Evolutionary conservation across 1,140 invertebrate species (phyloP).

Genomic region (Leptoteleia sp.): DNA sequence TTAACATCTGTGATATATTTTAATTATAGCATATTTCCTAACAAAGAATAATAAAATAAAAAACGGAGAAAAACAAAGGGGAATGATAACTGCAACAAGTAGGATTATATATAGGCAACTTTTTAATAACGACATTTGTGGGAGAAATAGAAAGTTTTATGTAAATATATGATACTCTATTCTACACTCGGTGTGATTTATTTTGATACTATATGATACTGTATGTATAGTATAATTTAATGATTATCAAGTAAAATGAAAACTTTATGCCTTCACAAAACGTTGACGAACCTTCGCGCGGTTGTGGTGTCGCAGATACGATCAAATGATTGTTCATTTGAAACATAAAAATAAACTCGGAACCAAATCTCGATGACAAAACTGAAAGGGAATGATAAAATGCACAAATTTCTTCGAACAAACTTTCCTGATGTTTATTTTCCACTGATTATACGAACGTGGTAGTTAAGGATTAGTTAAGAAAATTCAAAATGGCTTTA

Average conservation of each 20-base stretch:
- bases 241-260: conserved; percentile 71
- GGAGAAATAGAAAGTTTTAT: conserved; percentile 72
- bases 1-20: conserved; percentile 81
- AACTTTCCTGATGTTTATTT: conserved; percentile 36
- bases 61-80: conserved; percentile 39
- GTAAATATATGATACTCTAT: conserved; percentile 78
- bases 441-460: conserved; percentile 21
- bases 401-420: conserved; percentile 38
- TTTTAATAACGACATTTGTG: conserved; percentile 68
- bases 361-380: conserved; percentile 1
- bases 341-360: conserved; percentile 22
- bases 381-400: conserved; percentile 13
- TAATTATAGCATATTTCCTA: conserved; percentile 79
- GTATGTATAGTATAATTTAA: conserved; percentile 75
- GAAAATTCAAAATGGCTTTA: conserved; percentile 56
- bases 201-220: conserved; percentile 78
- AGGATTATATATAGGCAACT: conserved; percentile 66
- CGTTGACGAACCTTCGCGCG: conserved; percentile 76
- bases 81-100: conserved; percentile 62
- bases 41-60: conserved; percentile 51
- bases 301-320: conserved; percentile 70
- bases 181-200: conserved; percentile 80
- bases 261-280: conserved; percentile 78
- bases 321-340: conserved; percentile 36
- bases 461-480: conserved; percentile 59